phyloP scores from a whole-genome alignment of 2,797 vertebrate genomes.

The Urosaurus nigricauda region DNA sequence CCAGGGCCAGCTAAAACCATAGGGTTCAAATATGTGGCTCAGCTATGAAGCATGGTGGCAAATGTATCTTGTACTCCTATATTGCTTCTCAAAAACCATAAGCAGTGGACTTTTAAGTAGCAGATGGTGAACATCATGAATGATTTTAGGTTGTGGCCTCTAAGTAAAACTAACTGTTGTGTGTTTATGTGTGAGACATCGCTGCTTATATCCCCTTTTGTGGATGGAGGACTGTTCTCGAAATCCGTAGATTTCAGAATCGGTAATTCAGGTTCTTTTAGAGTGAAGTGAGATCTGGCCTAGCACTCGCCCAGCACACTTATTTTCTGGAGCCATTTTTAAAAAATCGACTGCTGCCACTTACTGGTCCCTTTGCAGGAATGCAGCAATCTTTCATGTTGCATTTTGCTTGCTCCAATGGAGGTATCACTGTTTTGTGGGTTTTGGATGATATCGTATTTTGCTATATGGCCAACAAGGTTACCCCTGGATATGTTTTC shows the following conservation, averaged over 20 bases:
- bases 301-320: neutral
- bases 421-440: too few species aligned
- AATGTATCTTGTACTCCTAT: neutral
- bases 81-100: neutral
- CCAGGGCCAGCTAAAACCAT: conserved; percentile 9
- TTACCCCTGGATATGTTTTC: too few species aligned
- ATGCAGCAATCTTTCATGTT: neutral
- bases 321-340: neutral
- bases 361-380: neutral
- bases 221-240: neutral
- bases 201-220: neutral
- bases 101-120: neutral
- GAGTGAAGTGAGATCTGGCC: neutral
- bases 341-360: neutral
- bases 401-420: too few species aligned
- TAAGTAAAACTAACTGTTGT: neutral
- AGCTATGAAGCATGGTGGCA: neutral
- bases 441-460: too few species aligned
- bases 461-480: too few species aligned
- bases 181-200: neutral
- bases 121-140: neutral
- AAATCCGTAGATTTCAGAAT: conserved; percentile 7
- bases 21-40: neutral
- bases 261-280: neutral
- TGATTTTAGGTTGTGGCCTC: conserved; percentile 3